Base-by-base conservation (phyloP, 2,888 invertebrate species). In the Mesochorus sp. region DNA sequence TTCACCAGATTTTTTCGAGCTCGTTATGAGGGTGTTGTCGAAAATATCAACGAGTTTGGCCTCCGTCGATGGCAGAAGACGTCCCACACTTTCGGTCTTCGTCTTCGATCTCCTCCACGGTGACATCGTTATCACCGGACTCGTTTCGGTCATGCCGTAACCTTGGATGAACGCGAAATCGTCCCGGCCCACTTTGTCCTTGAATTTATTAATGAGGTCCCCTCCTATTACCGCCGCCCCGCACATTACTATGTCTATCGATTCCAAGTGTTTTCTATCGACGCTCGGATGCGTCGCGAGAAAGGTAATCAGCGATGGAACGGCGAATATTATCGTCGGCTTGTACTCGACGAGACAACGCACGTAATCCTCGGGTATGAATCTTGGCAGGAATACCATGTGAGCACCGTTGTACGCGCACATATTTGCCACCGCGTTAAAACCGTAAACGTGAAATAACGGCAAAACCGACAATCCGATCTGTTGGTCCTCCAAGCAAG, bases 371-470 rank as follows among this genome's bases (percentile, higher is more conserved):
- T 95, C 94, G 1, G 96, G 95, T 0, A 95, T 94, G 86, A 96
- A 96, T 86, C 93, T 92, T 62, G 96, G 95, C 81, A 96, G 92
- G 0, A 95, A 94, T 0, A 96, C 92, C 1, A 95, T 73, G 79
- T 95, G 94, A 24, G 92, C 92, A 4, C 95, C 96, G 57, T 93
- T 87, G 59, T 90, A 89, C 1, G 95, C 88, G 31, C 93, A 92
- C 57, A 93, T 92, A 82, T 95, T 94, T 82, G 95, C 91, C 31
- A 95, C 93, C 2, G 93, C 93, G 82, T 94, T 94, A 88, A 95
- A 94, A 1, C 96, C 96, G 88, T 95, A 96, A 78, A 96, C 95
- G 88, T 96, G 96, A 91, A 95, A 96, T 90, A 95, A 95, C 1
- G 96, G 96, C 5, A 96, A 92, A 0, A 95, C 94, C 0, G 94